These are phyloP conservation scores for Neotoxoptera formosana DNA, from an alignment of 1,140 invertebrate species.

Conservation along the genomic window DNA sequence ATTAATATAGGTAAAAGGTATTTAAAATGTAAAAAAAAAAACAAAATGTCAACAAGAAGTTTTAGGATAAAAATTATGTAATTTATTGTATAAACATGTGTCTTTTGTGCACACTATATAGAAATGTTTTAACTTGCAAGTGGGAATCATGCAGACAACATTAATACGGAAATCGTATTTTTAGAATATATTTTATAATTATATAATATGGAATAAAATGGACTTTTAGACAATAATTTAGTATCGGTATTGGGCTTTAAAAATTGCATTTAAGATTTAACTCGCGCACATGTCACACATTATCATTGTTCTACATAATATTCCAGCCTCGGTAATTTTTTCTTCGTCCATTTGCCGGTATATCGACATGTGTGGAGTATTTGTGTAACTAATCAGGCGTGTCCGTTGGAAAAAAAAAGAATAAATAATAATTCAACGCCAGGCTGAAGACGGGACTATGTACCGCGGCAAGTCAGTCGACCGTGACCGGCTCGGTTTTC, in stretches of 20 bases:
- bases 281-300: neutral
- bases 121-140: neutral
- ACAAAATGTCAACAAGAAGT: neutral
- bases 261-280: neutral
- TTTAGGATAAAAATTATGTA: neutral
- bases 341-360: neutral
- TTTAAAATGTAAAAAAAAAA: neutral
- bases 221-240: neutral
- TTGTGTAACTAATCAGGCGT: conserved; percentile 41
- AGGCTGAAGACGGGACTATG: conserved; percentile 2
- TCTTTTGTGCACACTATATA: neutral
- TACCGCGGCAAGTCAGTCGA: conserved; percentile 24
- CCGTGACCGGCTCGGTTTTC: conserved; percentile 38
- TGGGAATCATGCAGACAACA: neutral
- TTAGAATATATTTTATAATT: neutral
- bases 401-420: neutral
- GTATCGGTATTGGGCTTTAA: neutral
- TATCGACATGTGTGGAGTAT: neutral
- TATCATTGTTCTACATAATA: neutral
- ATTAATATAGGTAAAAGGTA: no score
- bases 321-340: no score
- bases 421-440: conserved; percentile 39
- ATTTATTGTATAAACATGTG: neutral
- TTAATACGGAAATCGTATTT: neutral
- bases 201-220: neutral